A percentile compares a stretch with the other conserved stretches of the same genome.
Conservation (phyloP, 2,888 invertebrate genomes). For the Dione vanillae region DNA sequence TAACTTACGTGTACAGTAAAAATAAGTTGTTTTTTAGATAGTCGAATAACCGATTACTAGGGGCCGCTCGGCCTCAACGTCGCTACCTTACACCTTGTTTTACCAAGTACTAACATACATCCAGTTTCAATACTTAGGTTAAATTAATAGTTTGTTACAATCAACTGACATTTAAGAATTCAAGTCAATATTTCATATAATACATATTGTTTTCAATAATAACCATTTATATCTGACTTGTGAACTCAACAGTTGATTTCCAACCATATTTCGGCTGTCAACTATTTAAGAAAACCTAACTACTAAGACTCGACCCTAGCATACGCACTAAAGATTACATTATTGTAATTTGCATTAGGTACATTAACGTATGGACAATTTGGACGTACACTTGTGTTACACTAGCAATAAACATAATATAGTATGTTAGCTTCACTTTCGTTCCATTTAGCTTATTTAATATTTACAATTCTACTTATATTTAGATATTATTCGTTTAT, state of each 20-base stretch:
- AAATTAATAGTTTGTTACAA: neutral
- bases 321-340: constrained; percentile 81
- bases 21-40: constrained; percentile 80
- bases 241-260: neutral
- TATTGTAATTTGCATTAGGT: constrained; percentile 83
- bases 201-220: constrained; percentile 4
- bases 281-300: neutral
- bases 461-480: constrained; percentile 63
- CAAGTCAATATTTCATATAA: neutral
- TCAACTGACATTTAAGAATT: constrained; percentile 11
- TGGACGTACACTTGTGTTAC: constrained; percentile 83
- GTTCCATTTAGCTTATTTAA: constrained; percentile 68
- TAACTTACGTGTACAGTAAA: constrained; percentile 84
- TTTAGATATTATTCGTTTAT: constrained; percentile 54
- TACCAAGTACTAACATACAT: constrained; percentile 74
- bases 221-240: neutral
- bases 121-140: constrained; percentile 33
- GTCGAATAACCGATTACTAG: constrained; percentile 70
- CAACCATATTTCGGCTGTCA: neutral
- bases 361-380: constrained; percentile 84
- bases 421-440: constrained; percentile 72
- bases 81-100: constrained; percentile 67
- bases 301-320: constrained; percentile 53
- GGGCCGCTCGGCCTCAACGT: constrained; percentile 65
- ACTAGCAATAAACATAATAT: constrained; percentile 70